Conservation (phyloP, 64 coral and sea anemone genomes). For the Stylophora pistillata region DNA sequence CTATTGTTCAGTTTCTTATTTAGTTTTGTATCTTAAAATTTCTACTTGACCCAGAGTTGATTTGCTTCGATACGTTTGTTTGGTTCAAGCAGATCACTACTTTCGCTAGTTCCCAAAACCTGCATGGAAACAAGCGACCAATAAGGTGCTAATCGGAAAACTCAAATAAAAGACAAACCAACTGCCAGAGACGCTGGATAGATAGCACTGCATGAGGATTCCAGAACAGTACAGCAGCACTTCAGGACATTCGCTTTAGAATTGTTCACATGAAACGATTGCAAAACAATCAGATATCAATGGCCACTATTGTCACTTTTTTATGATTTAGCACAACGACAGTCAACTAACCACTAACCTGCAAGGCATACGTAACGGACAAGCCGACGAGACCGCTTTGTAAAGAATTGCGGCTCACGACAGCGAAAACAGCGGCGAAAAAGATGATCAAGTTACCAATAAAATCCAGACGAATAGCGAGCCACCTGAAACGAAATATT, state of each 20-base stretch:
- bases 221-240: too few relatives aligned
- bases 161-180: neutral
- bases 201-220: too few relatives aligned
- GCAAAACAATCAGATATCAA: too few relatives aligned
- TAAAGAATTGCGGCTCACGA: slow-evolving; percentile 51
- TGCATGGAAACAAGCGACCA: too few relatives aligned
- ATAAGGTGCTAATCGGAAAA: neutral
- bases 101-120: neutral
- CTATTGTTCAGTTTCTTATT: too few relatives aligned
- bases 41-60: too few relatives aligned
- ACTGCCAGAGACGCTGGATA: too few relatives aligned
- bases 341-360: slow-evolving; percentile 17
- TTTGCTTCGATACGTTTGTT: too few relatives aligned
- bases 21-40: too few relatives aligned
- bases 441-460: slow-evolving; percentile 76
- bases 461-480: slow-evolving; percentile 74
- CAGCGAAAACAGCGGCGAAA: slow-evolving; percentile 75
- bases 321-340: neutral
- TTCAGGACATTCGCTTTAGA: too few relatives aligned
- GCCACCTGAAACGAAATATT: slow-evolving; percentile 79
- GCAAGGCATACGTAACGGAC: slow-evolving; percentile 71
- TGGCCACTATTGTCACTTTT: neutral
- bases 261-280: too few relatives aligned
- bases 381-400: slow-evolving; percentile 75
- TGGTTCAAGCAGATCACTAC: too few relatives aligned